Percentiles rank a stretch among this genome's conserved stretches.
Conservation (phyloP, 2,888 invertebrate genomes). For the Rhagophthalmus giganteus region DNA sequence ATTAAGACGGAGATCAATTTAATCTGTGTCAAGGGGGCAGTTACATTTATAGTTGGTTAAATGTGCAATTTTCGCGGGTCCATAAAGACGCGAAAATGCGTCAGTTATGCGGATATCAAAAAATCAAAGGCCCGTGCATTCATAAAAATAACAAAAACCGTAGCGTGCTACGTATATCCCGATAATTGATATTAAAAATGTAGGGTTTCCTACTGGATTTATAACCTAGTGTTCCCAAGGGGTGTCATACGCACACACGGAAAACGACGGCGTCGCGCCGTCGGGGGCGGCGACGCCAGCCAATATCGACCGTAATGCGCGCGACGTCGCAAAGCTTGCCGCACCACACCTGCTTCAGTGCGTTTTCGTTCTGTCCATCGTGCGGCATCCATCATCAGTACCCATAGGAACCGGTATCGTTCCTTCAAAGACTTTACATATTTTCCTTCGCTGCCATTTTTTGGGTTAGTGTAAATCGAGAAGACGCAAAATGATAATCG, state of each 20-base stretch:
- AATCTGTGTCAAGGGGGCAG: too few species aligned
- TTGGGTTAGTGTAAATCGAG: slow-evolving; percentile 23
- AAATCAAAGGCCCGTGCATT: too few species aligned
- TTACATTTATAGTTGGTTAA: too few species aligned
- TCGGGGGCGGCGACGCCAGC: slow-evolving; percentile 45
- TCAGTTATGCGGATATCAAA: too few species aligned
- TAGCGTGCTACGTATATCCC: neutral
- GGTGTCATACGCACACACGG: slow-evolving; percentile 30
- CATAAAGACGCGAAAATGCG: neutral
- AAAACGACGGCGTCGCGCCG: slow-evolving; percentile 33
- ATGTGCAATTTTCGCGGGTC: too few species aligned
- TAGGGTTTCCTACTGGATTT: slow-evolving; percentile 10
- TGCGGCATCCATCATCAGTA: slow-evolving; percentile 13
- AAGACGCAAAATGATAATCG: slow-evolving; percentile 74
- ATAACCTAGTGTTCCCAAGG: slow-evolving; percentile 14
- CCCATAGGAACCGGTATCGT: slow-evolving; percentile 20
- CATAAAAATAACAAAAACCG: neutral
- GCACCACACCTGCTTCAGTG: slow-evolving; percentile 53
- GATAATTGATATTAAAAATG: slow-evolving; percentile 12
- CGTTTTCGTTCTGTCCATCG: slow-evolving; percentile 23
- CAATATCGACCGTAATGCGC: slow-evolving; percentile 52
- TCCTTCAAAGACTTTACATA: slow-evolving; percentile 13
- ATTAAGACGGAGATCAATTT: too few species aligned
- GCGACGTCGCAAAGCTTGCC: slow-evolving; percentile 50
- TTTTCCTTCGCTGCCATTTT: slow-evolving; percentile 21